Evolutionary conservation across 1,140 invertebrate genomes (phyloP).

Genomic region (Euschistus heros): DNA sequence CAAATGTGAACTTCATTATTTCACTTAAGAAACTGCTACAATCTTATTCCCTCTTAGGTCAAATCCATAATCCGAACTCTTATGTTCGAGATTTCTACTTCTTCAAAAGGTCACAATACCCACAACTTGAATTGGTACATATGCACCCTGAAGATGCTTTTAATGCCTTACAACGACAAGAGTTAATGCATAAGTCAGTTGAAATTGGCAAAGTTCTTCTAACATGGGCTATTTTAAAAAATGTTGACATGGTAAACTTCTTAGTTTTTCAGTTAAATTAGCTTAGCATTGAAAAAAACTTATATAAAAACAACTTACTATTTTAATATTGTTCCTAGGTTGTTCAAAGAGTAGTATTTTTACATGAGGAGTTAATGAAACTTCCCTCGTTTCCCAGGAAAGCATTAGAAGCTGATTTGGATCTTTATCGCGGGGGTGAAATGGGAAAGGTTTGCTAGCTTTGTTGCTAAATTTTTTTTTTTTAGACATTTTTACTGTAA

Average conservation of each 20-base stretch:
- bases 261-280: not conserved
- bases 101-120: slow-evolving; percentile 96
- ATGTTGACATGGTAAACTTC: slow-evolving; percentile 66
- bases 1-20: no score
- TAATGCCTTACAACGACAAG: slow-evolving; percentile 82
- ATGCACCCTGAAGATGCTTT: slow-evolving; percentile 88
- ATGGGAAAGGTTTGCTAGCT: slow-evolving; percentile 60
- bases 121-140: slow-evolving; percentile 87
- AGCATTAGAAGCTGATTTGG: slow-evolving; percentile 90
- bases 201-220: slow-evolving; percentile 91
- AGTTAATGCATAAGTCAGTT: slow-evolving; percentile 87
- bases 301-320: not conserved
- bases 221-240: slow-evolving; percentile 82
- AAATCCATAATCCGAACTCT: slow-evolving; percentile 86
- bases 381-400: slow-evolving; percentile 96
- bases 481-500: not conserved
- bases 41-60: slow-evolving; percentile 48
- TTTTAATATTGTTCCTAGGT: slow-evolving; percentile 45
- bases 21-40: no score
- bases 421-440: slow-evolving; percentile 81
- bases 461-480: not conserved
- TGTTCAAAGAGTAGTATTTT: slow-evolving; percentile 90
- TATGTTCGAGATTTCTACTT: slow-evolving; percentile 98
- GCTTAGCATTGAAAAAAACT: no score
- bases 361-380: slow-evolving; percentile 98